These are phyloP conservation scores for Halcyon chelicuti DNA, from an alignment of 2,797 vertebrate species.

Conservation along the genomic window DNA sequence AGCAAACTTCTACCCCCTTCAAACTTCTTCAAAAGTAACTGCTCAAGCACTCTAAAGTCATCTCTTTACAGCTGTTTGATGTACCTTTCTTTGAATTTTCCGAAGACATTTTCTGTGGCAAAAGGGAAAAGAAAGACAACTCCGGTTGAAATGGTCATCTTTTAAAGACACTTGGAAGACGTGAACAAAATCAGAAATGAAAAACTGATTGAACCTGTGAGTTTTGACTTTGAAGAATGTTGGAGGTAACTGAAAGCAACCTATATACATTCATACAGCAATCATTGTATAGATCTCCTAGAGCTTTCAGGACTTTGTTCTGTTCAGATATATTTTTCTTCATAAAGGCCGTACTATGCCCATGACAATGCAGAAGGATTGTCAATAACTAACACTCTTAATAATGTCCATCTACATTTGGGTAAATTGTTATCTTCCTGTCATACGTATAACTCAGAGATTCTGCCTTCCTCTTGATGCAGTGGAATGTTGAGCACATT, in stretches of 20 bases:
- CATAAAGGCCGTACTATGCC: background rate
- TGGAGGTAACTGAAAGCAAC: background rate
- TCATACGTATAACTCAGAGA: background rate
- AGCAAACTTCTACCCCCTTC: background rate
- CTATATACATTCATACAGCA: background rate
- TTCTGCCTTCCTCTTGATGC: background rate
- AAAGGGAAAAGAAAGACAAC: background rate
- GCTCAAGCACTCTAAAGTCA: background rate
- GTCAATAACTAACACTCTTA: background rate
- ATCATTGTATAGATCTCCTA: background rate
- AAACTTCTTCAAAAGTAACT: background rate
- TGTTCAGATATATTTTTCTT: background rate
- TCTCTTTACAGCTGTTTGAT: background rate
- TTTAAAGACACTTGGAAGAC: background rate
- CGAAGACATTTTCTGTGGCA: background rate
- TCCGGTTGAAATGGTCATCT: background rate
- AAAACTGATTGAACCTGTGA: background rate
- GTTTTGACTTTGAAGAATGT: background rate
- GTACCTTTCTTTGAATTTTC: background rate
- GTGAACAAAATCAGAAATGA: background rate
- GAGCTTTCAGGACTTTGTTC: background rate
- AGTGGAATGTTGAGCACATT: background rate
- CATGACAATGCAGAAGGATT: background rate
- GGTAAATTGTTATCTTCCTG: background rate
- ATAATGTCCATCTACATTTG: background rate